Conservation (phyloP, 2,888 invertebrate species). For the Ochlodes sylvanus region DNA sequence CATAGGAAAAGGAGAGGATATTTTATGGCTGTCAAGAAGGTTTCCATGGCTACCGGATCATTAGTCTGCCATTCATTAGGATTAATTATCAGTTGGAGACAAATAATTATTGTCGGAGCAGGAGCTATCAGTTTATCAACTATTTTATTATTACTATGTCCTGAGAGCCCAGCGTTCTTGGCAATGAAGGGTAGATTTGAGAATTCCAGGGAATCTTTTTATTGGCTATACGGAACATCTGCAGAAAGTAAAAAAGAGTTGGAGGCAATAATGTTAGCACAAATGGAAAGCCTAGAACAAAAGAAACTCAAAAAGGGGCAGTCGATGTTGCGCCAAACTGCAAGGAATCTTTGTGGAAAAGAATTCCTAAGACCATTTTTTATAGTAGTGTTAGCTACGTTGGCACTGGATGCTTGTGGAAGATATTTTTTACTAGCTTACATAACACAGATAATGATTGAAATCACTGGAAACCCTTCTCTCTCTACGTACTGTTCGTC, state of each 20-base stretch:
- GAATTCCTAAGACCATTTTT: slow-evolving; percentile 53
- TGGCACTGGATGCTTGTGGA: slow-evolving; percentile 53
- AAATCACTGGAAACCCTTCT: slow-evolving; percentile 49
- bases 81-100: slow-evolving; percentile 53
- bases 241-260: slow-evolving; percentile 48
- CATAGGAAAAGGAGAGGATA: slow-evolving; percentile 54
- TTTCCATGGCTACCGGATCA: slow-evolving; percentile 46
- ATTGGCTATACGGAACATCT: slow-evolving; percentile 52
- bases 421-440: slow-evolving; percentile 55
- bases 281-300: slow-evolving; percentile 39
- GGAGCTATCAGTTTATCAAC: slow-evolving; percentile 43
- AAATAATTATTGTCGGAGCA: slow-evolving; percentile 46
- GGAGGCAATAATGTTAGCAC: slow-evolving; percentile 45
- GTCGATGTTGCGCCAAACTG: background rate
- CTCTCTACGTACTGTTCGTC: slow-evolving; percentile 53
- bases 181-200: slow-evolving; percentile 54
- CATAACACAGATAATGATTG: slow-evolving; percentile 52
- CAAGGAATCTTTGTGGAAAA: slow-evolving; percentile 44
- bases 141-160: slow-evolving; percentile 53
- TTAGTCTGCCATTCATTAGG: slow-evolving; percentile 53
- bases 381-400: slow-evolving; percentile 47
- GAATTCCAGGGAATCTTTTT: slow-evolving; percentile 52
- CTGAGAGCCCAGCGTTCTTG: slow-evolving; percentile 57
- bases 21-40: slow-evolving; percentile 53
- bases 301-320: slow-evolving; percentile 29